Percentiles rank a stretch among this genome's conserved stretches.
These are phyloP conservation scores for Pampus argenteus DNA, from an alignment of 2,797 vertebrate species.

Conservation along the genomic window DNA sequence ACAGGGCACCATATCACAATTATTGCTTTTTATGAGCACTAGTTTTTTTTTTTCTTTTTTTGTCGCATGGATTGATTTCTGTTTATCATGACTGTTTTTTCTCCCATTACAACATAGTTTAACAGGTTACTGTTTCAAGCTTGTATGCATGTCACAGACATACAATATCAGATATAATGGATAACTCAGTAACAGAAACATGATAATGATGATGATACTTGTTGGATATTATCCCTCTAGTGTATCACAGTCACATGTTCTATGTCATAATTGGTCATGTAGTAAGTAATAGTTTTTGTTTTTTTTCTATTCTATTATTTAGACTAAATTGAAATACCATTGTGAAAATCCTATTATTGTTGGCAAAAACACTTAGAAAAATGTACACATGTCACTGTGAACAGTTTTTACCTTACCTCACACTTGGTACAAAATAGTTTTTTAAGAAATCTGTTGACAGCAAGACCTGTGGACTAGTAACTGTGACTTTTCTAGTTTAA, in stretches of 20 bases:
- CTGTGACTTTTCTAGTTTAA: background rate
- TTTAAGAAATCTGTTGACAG: too few relatives aligned
- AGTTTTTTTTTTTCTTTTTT: background rate
- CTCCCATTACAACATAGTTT: background rate
- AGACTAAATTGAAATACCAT: slow-evolving; percentile 1
- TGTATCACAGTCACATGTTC: slow-evolving; percentile 32
- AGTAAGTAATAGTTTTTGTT: slow-evolving; percentile 1
- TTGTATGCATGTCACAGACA: background rate
- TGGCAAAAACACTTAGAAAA: slow-evolving; percentile 3
- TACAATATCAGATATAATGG: background rate
- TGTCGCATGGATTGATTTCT: background rate
- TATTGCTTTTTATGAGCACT: background rate
- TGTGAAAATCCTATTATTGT: background rate
- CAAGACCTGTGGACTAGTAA: background rate
- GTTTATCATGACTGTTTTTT: background rate
- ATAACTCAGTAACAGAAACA: background rate
- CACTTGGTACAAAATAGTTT: too few relatives aligned
- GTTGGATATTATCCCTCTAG: too few relatives aligned
- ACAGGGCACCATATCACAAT: background rate
- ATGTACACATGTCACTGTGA: background rate
- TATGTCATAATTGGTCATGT: slow-evolving; percentile 14
- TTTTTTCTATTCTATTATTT: background rate
- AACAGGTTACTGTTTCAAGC: background rate
- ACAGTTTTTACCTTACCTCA: too few relatives aligned
- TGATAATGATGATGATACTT: background rate